Percentiles rank a stretch among this genome's conserved stretches.
Evolutionary conservation across 2,888 invertebrate genomes (phyloP).

Genomic region (Leptarthrus brevirostris): DNA sequence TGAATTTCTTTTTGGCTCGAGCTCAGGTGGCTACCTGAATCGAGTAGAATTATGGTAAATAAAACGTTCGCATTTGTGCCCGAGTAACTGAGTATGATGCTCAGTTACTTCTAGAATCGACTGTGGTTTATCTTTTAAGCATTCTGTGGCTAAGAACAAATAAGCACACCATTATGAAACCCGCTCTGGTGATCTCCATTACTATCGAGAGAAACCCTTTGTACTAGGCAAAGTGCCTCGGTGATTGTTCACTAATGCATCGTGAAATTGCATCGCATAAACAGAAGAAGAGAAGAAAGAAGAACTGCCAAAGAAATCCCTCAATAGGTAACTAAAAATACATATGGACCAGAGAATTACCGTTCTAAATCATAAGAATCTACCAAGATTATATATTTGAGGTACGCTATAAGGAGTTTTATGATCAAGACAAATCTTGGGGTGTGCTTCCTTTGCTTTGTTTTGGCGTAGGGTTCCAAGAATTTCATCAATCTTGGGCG

Average conservation of each 20-base stretch:
- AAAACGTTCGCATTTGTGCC: slow-evolving; percentile 4
- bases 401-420: background rate
- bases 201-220: slow-evolving; percentile 3
- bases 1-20: background rate
- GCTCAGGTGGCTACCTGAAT: too few species aligned
- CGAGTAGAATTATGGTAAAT: slow-evolving; percentile 10
- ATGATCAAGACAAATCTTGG: too few species aligned
- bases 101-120: background rate
- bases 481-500: too few species aligned
- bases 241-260: slow-evolving; percentile 35
- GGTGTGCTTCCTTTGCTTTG: too few species aligned
- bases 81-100: slow-evolving; percentile 3
- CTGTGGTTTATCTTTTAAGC: slow-evolving; percentile 28
- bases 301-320: background rate
- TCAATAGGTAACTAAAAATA: background rate
- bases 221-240: background rate
- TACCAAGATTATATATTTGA: background rate
- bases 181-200: background rate
- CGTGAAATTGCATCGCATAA: slow-evolving; percentile 34
- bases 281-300: background rate
- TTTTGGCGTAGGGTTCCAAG: too few species aligned
- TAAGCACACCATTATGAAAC: slow-evolving; percentile 16
- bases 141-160: slow-evolving; percentile 24
- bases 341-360: background rate
- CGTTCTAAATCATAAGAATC: slow-evolving; percentile 22